phyloP scores from a whole-genome alignment of 2,113 vertebrate genomes.

The Ochotona curzoniae region DNA sequence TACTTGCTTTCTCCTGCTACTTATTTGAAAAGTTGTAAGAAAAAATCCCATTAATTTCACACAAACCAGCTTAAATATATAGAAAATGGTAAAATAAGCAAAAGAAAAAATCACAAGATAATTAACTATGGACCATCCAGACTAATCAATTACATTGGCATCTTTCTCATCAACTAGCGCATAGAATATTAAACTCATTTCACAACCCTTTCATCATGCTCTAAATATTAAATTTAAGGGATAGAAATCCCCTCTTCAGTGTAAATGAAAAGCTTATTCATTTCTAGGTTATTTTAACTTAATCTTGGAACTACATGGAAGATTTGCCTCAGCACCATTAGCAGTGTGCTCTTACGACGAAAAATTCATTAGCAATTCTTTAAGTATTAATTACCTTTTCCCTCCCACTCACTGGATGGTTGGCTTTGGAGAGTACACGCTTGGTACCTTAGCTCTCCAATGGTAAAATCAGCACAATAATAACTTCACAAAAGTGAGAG shows the following conservation, averaged over 20 bases:
- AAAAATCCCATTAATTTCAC: not conserved
- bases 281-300: constrained; percentile 31
- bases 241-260: not conserved
- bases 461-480: not conserved
- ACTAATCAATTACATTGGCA: not conserved
- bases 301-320: constrained; percentile 27
- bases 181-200: not conserved
- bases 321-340: constrained; percentile 10
- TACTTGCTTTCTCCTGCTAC: constrained; percentile 22
- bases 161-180: not conserved
- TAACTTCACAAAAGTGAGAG: not conserved
- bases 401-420: not conserved
- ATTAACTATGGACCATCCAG: not conserved
- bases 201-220: not conserved
- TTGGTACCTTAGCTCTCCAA: not conserved
- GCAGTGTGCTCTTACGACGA: not conserved
- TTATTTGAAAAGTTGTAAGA: constrained; percentile 53
- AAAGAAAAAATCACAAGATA: not conserved
- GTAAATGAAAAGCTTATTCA: not conserved
- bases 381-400: not conserved
- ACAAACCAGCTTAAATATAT: constrained; percentile 17
- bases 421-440: not conserved
- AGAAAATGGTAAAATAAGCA: not conserved
- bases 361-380: not conserved
- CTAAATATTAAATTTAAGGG: constrained; percentile 17